A percentile compares a stretch with the other conserved stretches of the same genome.
Conservation (phyloP, 2,113 vertebrate genomes). For the Eulacestoma nigropectus region DNA sequence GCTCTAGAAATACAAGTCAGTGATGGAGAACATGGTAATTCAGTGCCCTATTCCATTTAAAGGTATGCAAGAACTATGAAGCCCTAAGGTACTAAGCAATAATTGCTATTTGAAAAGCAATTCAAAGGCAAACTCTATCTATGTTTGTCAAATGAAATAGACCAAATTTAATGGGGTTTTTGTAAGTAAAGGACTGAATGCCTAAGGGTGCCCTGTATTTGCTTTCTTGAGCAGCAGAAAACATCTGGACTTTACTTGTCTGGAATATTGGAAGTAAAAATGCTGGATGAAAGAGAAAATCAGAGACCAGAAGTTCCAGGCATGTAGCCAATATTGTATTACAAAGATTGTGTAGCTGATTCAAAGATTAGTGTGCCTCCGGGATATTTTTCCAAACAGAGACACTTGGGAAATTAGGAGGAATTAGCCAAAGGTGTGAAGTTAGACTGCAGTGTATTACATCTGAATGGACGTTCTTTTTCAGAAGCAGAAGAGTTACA, state of each 20-base stretch:
- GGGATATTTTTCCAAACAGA: neutral
- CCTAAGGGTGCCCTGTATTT: neutral
- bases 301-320: constrained; percentile 19
- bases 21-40: neutral
- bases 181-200: neutral
- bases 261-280: neutral
- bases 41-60: neutral
- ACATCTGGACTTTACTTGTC: constrained; percentile 13
- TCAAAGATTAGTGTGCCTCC: neutral
- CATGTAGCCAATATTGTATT: neutral
- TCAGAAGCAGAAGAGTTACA: neutral
- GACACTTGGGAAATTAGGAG: constrained; percentile 15
- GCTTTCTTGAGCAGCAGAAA: neutral
- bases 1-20: neutral
- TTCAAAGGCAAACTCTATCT: neutral
- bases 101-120: neutral
- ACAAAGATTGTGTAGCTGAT: neutral
- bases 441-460: neutral
- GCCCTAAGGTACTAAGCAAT: neutral
- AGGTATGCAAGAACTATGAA: neutral
- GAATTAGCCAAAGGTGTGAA: constrained; percentile 22
- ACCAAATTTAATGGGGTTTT: neutral
- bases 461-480: neutral
- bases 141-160: neutral
- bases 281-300: constrained; percentile 7